Evolutionary conservation across 2,888 invertebrate species (phyloP).

Genomic region (Chrysina gloriosa): DNA sequence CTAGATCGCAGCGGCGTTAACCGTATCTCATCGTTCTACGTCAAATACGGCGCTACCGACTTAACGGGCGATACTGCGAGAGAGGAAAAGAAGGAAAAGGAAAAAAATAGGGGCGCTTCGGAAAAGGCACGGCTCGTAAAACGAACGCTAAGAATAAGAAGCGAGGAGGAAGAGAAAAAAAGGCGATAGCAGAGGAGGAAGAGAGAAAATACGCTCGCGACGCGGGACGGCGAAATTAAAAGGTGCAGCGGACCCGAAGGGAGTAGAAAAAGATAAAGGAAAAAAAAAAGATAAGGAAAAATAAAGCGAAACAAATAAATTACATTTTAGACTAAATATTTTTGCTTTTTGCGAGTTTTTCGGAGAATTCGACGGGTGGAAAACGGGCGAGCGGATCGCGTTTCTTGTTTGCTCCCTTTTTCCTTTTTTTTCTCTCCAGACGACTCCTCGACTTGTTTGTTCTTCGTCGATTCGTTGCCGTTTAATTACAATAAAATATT

Average conservation of each 20-base stretch:
- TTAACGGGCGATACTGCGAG: neutral
- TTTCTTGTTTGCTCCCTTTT: neutral
- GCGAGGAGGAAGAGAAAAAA: neutral
- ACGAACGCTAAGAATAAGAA: neutral
- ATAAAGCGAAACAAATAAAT: slow-evolving; percentile 15
- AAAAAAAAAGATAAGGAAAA: neutral
- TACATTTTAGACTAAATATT: slow-evolving; percentile 26
- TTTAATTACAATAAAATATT: slow-evolving; percentile 26
- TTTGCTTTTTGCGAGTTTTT: neutral
- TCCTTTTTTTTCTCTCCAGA: neutral
- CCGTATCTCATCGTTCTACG: slow-evolving; percentile 26
- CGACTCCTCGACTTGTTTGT: neutral
- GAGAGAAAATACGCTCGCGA: neutral
- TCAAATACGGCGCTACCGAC: slow-evolving; percentile 14
- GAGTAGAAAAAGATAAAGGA: slow-evolving; percentile 7
- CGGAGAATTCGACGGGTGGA: no score
- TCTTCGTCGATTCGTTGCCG: neutral
- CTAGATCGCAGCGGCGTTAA: slow-evolving; percentile 18
- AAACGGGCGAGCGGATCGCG: no score
- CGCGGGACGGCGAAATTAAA: slow-evolving; percentile 26
- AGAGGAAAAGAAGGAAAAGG: neutral
- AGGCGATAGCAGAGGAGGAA: neutral
- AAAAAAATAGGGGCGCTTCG: slow-evolving; percentile 3
- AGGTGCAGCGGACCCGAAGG: slow-evolving; percentile 12
- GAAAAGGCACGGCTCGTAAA: no score